A percentile compares a stretch with the other conserved stretches of the same genome.
phyloP scores from a whole-genome alignment of 2,113 vertebrate genomes.

The Calcarius ornatus region DNA sequence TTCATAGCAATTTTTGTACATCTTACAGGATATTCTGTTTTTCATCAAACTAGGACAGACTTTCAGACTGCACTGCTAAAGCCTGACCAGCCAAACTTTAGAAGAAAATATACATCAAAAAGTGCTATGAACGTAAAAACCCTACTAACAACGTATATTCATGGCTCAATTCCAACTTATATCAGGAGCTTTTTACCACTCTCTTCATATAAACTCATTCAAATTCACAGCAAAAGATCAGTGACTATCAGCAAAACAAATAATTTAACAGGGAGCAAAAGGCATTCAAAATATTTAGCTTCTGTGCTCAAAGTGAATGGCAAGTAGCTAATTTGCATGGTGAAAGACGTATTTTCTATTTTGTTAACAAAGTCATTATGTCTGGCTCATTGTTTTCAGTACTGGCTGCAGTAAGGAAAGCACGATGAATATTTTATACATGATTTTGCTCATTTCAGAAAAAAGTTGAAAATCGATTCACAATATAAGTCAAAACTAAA shows the following conservation, averaged over 20 bases:
- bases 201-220: not conserved
- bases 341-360: not conserved
- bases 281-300: not conserved
- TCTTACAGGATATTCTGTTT: constrained; percentile 22
- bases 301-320: not conserved
- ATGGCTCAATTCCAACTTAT: not conserved
- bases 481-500: not conserved
- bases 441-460: not conserved
- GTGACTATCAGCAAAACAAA: not conserved
- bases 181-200: not conserved
- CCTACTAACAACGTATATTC: not conserved
- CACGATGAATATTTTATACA: not conserved
- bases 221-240: not conserved
- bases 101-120: not conserved
- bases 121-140: not conserved
- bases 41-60: not conserved
- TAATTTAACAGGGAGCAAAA: not conserved
- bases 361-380: not conserved
- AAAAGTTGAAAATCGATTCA: not conserved
- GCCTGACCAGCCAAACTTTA: not conserved
- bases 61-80: not conserved
- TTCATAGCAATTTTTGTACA: not conserved
- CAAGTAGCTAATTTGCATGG: not conserved
- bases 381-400: not conserved
- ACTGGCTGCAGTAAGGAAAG: not conserved